Evolutionary conservation across 2,888 invertebrate genomes (phyloP), one percentile per base, ranked within the genome.

Genomic region (Phrixothrix hirtus): DNA sequence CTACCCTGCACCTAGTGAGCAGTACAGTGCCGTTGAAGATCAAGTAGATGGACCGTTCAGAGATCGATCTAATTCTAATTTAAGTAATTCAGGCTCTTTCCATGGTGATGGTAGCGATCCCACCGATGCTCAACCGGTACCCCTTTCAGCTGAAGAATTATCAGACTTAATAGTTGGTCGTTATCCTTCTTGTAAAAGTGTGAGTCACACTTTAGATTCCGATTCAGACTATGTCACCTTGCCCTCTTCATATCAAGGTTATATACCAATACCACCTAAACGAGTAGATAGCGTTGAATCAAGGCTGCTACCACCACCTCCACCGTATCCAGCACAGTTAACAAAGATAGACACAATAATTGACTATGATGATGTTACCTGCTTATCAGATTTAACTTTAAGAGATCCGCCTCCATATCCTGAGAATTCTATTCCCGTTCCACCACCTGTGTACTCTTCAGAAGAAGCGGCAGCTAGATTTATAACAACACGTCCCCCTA

Each of bases 21-120:
- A 72, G 38, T 71, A 69, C 48, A 68, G 68, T 34, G 58, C 62
- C n/a, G 62, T 66, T 12, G 57, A 54, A 42, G 75, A 75, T 59
- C 74, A 75, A 63, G 77, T 81, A 53, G 79, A 80, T 61, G 78
- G 77, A 3, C 63, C 66, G 37, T 87, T 86, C 68, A 78, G 88
- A 49, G 79, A 84, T 67, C 77, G 88, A 46, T 87, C 89, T 29
- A 89, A 90, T 68, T 92, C 92, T 1, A 87, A 88, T 63, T 83
- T 88, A 1, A 91, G 91, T 71, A 85, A 86, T n/a, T 79, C 83
- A 17, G 84, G 83, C 13, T 91, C 91, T 38, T 92, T 92, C 71
- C 86, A 90, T 36, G 92, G 92, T 1, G 92, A 92, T 67, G 92
- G 92, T n/a, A 92, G 91, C 68, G 92, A 92, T 74, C 92, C 92